Conservation (phyloP, 2,797 vertebrate species). For the Falco novaeseelandiae region DNA sequence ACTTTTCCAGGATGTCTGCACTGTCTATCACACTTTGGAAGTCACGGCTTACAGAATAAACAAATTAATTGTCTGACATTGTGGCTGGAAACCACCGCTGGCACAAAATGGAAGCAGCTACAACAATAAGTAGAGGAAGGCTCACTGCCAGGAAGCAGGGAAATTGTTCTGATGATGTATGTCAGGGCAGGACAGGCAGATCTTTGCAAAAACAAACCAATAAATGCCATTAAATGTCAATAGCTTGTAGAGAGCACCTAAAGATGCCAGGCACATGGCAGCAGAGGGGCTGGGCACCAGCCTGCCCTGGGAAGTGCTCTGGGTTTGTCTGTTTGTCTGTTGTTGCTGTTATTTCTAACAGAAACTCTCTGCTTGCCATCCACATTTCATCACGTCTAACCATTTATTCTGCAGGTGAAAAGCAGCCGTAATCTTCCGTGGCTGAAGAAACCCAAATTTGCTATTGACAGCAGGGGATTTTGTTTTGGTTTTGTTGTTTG, state of each 20-base stretch:
- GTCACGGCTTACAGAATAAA: constrained; percentile 12
- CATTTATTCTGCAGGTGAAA: background rate
- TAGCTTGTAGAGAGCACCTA: background rate
- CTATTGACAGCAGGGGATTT: background rate
- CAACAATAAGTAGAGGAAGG: constrained; percentile 37
- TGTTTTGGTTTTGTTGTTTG: background rate
- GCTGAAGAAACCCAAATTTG: background rate
- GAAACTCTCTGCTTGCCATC: background rate
- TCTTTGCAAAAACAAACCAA: background rate
- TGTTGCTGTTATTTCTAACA: background rate
- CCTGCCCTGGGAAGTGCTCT: fast-evolving
- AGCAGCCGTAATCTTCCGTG: fast-evolving
- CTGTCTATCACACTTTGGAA: constrained; percentile 39
- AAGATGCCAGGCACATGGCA: background rate
- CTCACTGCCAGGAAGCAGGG: constrained; percentile 2
- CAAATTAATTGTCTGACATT: constrained; percentile 45
- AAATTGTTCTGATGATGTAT: constrained; percentile 8
- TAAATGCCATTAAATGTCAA: background rate
- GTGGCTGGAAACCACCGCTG: constrained; percentile 24
- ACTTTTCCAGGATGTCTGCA: constrained; percentile 31
- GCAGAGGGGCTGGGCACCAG: background rate
- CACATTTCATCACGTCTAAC: background rate
- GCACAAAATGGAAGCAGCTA: constrained; percentile 55
- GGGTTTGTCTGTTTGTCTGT: background rate
- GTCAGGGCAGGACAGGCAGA: background rate